phyloP scores from a whole-genome alignment of 2,113 vertebrate species.

The Diadophis punctatus region DNA sequence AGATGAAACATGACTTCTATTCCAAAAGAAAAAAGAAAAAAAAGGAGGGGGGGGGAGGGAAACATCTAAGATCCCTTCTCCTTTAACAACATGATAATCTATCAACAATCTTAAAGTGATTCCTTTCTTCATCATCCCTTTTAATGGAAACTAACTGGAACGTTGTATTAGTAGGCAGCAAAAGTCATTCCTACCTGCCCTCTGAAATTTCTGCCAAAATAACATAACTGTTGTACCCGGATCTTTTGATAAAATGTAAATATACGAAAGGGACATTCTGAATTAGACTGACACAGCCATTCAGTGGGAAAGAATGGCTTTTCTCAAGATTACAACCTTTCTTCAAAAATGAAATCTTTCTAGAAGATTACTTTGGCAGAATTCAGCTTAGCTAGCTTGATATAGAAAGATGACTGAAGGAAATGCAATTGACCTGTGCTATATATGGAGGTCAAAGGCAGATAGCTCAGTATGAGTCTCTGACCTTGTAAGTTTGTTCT shows the following conservation, averaged over 20 bases:
- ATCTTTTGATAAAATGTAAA: not conserved
- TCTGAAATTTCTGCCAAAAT: not conserved
- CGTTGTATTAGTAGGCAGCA: not conserved
- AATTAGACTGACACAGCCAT: not conserved
- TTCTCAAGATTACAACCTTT: not conserved
- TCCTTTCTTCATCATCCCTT: not conserved
- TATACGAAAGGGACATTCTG: not conserved
- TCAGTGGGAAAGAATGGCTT: not conserved
- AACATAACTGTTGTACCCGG: not conserved
- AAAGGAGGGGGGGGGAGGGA: not conserved
- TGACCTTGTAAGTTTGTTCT: slow-evolving; percentile 26
- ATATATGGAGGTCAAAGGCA: slow-evolving; percentile 8
- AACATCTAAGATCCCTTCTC: not conserved
- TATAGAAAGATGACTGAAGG: slow-evolving; percentile 10
- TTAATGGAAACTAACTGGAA: not conserved
- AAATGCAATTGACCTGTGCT: slow-evolving; percentile 31
- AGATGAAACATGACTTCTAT: not conserved
- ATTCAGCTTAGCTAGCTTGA: slow-evolving; percentile 16
- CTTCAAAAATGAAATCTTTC: slow-evolving; percentile 11
- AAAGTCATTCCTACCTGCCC: not conserved
- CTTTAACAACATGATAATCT: not conserved
- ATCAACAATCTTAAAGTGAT: not conserved
- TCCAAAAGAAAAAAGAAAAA: not conserved
- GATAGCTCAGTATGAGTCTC: slow-evolving; percentile 7
- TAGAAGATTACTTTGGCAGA: slow-evolving; percentile 14